phyloP scores from a whole-genome alignment of 2,113 vertebrate genomes.

The Leptobrachium ailaonicum region DNA sequence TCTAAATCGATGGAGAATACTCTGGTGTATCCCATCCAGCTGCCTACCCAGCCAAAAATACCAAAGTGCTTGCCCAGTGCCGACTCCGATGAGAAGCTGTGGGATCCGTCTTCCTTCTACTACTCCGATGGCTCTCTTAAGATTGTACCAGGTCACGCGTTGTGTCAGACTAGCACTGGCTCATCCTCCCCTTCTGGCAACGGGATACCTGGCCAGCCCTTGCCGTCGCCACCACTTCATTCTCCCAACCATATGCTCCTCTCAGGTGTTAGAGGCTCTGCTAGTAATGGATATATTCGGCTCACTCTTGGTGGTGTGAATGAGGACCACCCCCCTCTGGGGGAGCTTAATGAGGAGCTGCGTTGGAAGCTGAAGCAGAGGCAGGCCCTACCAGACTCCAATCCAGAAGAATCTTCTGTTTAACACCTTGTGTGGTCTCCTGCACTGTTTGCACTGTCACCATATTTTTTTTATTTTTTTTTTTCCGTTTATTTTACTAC shows the following conservation, averaged over 20 bases:
- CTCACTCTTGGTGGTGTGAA: slow-evolving; percentile 78
- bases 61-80: slow-evolving; percentile 82
- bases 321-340: slow-evolving; percentile 79
- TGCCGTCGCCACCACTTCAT: slow-evolving; percentile 72
- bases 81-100: slow-evolving; percentile 84
- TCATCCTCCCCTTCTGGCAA: slow-evolving; percentile 70
- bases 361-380: slow-evolving; percentile 83
- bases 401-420: slow-evolving; percentile 95
- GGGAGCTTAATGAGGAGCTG: slow-evolving; percentile 72
- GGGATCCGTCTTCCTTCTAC: slow-evolving; percentile 93
- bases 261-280: slow-evolving; percentile 84
- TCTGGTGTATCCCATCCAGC: slow-evolving; percentile 88
- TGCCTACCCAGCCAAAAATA: slow-evolving; percentile 84
- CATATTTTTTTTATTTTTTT: slow-evolving; percentile 22
- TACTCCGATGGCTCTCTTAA: slow-evolving; percentile 94
- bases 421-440: slow-evolving; percentile 58
- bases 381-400: slow-evolving; percentile 89
- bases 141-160: slow-evolving; percentile 90
- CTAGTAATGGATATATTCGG: slow-evolving; percentile 94
- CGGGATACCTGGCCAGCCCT: slow-evolving; percentile 88
- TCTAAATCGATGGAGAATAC: slow-evolving; percentile 87
- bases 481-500: slow-evolving; percentile 25
- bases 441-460: slow-evolving; percentile 45
- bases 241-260: slow-evolving; percentile 88
- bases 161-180: slow-evolving; percentile 73